phyloP scores from a whole-genome alignment of 2,888 invertebrate species.

The Acrocera orbiculus region DNA sequence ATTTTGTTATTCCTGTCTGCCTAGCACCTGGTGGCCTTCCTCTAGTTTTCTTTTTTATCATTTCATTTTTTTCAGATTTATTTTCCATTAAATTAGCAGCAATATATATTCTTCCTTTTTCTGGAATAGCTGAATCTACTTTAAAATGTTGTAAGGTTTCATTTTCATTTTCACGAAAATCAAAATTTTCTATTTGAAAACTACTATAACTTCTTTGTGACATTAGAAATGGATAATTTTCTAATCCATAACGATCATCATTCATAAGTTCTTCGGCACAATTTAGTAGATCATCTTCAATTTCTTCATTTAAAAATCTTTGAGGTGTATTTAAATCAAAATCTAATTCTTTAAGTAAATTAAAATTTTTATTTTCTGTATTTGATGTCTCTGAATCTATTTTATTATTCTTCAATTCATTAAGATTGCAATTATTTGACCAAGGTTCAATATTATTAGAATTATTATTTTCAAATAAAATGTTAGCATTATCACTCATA shows the following conservation, averaged over 20 bases:
- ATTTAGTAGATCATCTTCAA: conserved; percentile 14
- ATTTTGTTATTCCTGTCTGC: conserved; percentile 20
- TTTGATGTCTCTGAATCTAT: too few species aligned
- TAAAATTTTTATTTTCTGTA: too few species aligned
- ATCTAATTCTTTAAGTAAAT: too few species aligned
- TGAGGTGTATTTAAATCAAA: conserved; percentile 19
- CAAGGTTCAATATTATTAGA: conserved; percentile 8
- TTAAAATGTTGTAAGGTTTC: too few species aligned
- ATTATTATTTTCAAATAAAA: conserved; percentile 8
- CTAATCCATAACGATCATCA: conserved; percentile 7
- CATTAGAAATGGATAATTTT: conserved; percentile 9
- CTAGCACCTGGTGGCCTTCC: conserved; percentile 28
- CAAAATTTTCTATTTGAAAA: not conserved
- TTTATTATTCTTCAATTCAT: conserved; percentile 11
- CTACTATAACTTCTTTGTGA: not conserved
- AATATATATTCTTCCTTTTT: conserved; percentile 27
- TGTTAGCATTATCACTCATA: conserved; percentile 9
- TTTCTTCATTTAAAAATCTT: conserved; percentile 12
- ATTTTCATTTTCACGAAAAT: too few species aligned
- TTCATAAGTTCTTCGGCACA: conserved; percentile 17
- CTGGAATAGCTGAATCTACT: conserved; percentile 12
- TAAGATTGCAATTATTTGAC: conserved; percentile 12
- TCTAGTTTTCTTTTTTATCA: conserved; percentile 9
- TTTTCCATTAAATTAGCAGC: conserved; percentile 27
- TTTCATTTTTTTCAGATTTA: too few species aligned